Evolutionary conservation across 1,140 invertebrate species (phyloP).

Genomic region (Mactra quadrangularis): DNA sequence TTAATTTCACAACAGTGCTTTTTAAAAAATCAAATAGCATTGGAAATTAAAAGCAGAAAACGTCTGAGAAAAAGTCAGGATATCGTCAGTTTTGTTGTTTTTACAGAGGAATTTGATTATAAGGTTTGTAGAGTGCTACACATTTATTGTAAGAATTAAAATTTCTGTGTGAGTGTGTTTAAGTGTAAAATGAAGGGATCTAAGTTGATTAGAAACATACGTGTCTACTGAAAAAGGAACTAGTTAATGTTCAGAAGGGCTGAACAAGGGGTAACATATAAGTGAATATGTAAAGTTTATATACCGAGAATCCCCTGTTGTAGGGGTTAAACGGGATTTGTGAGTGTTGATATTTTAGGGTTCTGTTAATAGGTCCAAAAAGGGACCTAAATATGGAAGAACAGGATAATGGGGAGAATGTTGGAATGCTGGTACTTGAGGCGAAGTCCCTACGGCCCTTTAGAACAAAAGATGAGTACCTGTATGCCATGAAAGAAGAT

Average conservation of each 20-base stretch:
- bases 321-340: neutral
- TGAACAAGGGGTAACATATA: neutral
- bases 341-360: no score
- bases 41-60: no score
- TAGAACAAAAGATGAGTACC: slow-evolving; percentile 83
- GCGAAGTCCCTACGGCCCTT: slow-evolving; percentile 82
- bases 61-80: no score
- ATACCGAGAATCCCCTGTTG: neutral
- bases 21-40: no score
- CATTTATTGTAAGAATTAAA: no score
- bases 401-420: slow-evolving; percentile 53
- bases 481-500: slow-evolving; percentile 89
- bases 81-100: no score
- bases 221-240: slow-evolving; percentile 21
- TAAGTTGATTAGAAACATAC: slow-evolving; percentile 25
- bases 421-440: slow-evolving; percentile 77
- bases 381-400: slow-evolving; percentile 40
- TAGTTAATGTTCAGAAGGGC: neutral
- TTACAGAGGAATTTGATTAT: no score
- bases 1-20: no score
- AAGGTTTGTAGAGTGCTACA: no score
- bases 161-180: no score
- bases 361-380: no score
- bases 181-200: slow-evolving; percentile 12
- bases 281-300: slow-evolving; percentile 24